Conservation (phyloP, 2,797 vertebrate species). For the Hydrolagus colliei region DNA sequence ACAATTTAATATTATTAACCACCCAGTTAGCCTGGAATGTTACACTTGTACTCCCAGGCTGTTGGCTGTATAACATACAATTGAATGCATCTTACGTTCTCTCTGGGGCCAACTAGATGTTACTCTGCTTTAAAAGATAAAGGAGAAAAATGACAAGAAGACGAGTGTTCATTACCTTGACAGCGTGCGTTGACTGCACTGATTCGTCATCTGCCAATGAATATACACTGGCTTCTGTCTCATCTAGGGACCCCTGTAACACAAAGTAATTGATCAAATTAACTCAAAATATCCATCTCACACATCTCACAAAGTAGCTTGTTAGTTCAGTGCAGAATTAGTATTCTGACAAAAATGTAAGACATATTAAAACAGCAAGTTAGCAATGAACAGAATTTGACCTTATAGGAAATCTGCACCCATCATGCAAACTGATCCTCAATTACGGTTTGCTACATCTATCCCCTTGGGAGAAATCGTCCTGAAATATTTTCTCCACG, state of each 20-base stretch:
- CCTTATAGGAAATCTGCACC: conserved; percentile 16
- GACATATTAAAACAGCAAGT: conserved; percentile 29
- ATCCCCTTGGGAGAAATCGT: conserved; percentile 8
- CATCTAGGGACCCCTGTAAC: conserved; percentile 58
- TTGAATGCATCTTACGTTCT: conserved; percentile 19
- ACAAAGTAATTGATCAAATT: conserved; percentile 65
- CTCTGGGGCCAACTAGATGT: conserved; percentile 33
- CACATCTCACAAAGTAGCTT: conserved; percentile 49
- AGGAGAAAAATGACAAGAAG: conserved; percentile 67
- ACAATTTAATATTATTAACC: conserved; percentile 11
- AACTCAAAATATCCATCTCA: conserved; percentile 52
- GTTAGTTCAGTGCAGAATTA: conserved; percentile 54
- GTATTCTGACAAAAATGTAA: conserved; percentile 13
- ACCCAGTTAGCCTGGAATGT: background rate
- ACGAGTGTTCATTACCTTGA: conserved; percentile 64
- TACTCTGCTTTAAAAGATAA: conserved; percentile 52
- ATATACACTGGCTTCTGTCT: conserved; percentile 62
- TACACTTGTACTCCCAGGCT: background rate
- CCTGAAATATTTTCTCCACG: conserved; percentile 25
- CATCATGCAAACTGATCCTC: conserved; percentile 28
- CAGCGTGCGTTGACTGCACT: conserved; percentile 57
- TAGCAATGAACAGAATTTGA: conserved; percentile 25
- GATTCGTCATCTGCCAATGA: conserved; percentile 66
- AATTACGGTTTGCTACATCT: conserved; percentile 27
- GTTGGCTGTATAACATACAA: conserved; percentile 10